These are phyloP conservation scores for Eledona agricola DNA, from an alignment of 2,888 invertebrate genomes.

Conservation along the genomic window DNA sequence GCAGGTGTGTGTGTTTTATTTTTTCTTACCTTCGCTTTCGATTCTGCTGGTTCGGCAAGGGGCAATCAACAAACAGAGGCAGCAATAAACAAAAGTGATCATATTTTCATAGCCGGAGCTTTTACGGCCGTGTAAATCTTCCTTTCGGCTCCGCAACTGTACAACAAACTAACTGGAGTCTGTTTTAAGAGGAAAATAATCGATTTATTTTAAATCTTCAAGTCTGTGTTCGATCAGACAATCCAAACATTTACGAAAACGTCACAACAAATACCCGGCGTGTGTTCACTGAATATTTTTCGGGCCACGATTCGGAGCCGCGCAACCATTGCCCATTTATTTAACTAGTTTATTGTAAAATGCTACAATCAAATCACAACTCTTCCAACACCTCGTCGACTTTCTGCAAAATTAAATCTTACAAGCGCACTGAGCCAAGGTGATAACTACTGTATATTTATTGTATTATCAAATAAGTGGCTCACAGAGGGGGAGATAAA, in stretches of 20 bases:
- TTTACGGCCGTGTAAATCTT: conserved; percentile 46
- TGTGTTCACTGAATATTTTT: conserved; percentile 52
- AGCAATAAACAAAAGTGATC: conserved; percentile 47
- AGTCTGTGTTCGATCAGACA: conserved; percentile 58
- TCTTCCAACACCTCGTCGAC: conserved; percentile 10
- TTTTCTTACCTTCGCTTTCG: conserved; percentile 38
- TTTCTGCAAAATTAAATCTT: conserved; percentile 41
- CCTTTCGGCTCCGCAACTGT: conserved; percentile 21
- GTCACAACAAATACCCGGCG: conserved; percentile 58
- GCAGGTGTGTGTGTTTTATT: no score
- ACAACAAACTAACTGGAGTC: conserved; percentile 33
- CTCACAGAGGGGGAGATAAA: conserved; percentile 40
- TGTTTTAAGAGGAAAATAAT: conserved; percentile 50
- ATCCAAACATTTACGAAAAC: conserved; percentile 61
- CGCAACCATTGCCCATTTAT: conserved; percentile 1
- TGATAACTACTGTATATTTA: conserved; percentile 47
- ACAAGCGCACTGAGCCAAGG: conserved; percentile 38
- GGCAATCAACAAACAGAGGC: conserved; percentile 43
- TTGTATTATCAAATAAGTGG: conserved; percentile 38
- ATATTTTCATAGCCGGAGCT: conserved; percentile 47
- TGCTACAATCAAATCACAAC: not conserved
- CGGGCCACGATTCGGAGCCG: no score
- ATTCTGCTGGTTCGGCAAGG: conserved; percentile 41
- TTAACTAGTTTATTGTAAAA: conserved; percentile 2
- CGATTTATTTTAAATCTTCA: conserved; percentile 54